Conservation (phyloP, 2,888 invertebrate species). For the Rhamnusium bicolor region DNA sequence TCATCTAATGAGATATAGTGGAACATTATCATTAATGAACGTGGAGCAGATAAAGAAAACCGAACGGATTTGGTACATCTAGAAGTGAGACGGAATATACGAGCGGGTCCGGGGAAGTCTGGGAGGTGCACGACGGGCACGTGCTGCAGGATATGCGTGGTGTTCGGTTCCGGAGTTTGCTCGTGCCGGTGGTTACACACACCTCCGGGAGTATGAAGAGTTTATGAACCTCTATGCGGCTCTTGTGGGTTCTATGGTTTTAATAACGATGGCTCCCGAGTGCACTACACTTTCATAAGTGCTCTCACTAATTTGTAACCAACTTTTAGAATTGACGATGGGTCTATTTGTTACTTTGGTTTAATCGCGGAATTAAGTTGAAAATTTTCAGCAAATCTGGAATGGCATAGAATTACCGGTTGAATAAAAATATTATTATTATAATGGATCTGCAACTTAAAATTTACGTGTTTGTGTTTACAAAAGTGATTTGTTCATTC, state of each 20-base stretch:
- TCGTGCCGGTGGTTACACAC: slow-evolving; percentile 71
- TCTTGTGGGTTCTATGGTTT: slow-evolving; percentile 53
- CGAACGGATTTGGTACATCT: slow-evolving; percentile 24
- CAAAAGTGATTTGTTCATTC: no score
- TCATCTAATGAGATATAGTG: slow-evolving; percentile 54
- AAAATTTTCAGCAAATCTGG: not conserved
- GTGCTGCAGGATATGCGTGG: slow-evolving; percentile 71
- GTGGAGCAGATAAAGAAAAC: slow-evolving; percentile 31
- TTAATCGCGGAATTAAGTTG: not conserved
- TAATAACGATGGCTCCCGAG: slow-evolving; percentile 56
- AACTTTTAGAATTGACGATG: slow-evolving; percentile 19
- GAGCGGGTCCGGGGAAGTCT: slow-evolving; percentile 23
- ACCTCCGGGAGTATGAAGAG: slow-evolving; percentile 68
- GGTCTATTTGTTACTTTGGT: not conserved
- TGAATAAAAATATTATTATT: no score
- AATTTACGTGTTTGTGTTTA: no score
- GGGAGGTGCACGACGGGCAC: slow-evolving; percentile 59
- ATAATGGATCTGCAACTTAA: no score
- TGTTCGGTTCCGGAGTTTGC: slow-evolving; percentile 69
- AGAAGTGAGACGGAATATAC: slow-evolving; percentile 39
- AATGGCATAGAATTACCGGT: no score
- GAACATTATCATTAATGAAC: slow-evolving; percentile 52
- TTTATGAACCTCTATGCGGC: slow-evolving; percentile 66
- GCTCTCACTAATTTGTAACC: slow-evolving; percentile 17
- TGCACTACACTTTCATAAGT: slow-evolving; percentile 54